Conservation (phyloP, 2,113 vertebrate genomes). For the Chinchilla lanigera region DNA sequence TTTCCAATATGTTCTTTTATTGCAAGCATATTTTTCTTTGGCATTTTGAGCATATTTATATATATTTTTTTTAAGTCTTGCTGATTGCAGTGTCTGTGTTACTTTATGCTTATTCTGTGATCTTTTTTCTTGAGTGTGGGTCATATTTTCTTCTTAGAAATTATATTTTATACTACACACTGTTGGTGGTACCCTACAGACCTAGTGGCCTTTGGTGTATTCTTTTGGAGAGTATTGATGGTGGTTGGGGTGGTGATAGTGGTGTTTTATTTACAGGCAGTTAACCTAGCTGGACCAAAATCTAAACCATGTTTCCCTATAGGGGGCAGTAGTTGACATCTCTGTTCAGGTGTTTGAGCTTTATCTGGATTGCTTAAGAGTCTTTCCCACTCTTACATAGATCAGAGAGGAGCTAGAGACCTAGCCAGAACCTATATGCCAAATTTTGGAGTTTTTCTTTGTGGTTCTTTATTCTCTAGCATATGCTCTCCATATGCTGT, state of each 20-base stretch:
- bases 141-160: conserved; percentile 30
- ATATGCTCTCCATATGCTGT: not conserved
- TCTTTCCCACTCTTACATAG: not conserved
- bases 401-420: not conserved
- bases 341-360: not conserved
- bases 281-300: conserved; percentile 5
- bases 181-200: not conserved
- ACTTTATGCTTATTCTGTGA: not conserved
- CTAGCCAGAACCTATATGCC: not conserved
- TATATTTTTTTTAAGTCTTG: conserved; percentile 2
- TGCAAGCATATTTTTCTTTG: conserved; percentile 30
- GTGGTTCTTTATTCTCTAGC: not conserved
- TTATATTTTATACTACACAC: not conserved
- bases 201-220: not conserved
- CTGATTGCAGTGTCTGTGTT: not conserved
- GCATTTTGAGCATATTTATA: not conserved
- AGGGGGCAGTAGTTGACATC: not conserved
- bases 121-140: not conserved
- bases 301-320: not conserved
- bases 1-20: not conserved
- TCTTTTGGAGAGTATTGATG: conserved; percentile 20
- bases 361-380: not conserved
- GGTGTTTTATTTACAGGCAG: conserved; percentile 1
- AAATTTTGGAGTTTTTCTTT: conserved; percentile 10
- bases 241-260: not conserved